phyloP scores from a whole-genome alignment of 2,113 vertebrate genomes.

The Nycticryphes semicollaris region DNA sequence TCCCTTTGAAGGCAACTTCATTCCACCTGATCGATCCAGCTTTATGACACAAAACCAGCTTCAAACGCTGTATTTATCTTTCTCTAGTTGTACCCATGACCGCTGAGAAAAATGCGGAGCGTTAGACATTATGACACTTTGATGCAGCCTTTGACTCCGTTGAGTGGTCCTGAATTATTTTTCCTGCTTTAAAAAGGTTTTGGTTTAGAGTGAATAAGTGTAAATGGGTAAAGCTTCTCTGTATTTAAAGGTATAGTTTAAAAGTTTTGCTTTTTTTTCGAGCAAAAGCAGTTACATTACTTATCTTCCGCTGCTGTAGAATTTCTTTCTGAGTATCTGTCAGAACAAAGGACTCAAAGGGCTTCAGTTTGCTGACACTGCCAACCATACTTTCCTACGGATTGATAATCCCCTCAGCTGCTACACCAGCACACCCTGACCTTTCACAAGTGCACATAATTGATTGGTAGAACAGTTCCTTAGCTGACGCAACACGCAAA shows the following conservation, averaged over 20 bases:
- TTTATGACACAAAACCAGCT: not conserved
- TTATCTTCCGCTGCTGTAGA: not conserved
- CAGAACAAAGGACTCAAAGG: not conserved
- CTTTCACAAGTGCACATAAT: not conserved
- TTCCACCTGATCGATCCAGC: not conserved
- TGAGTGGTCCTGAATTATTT: not conserved
- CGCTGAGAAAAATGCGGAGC: not conserved
- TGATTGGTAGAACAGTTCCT: not conserved
- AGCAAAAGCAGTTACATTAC: not conserved
- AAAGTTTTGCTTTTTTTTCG: not conserved
- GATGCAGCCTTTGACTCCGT: not conserved
- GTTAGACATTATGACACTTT: not conserved
- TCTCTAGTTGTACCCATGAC: not conserved
- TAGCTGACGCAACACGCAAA: not conserved
- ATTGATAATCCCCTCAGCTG: not conserved
- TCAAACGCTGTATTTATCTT: not conserved
- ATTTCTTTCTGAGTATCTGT: not conserved
- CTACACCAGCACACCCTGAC: not conserved
- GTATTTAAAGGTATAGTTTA: not conserved
- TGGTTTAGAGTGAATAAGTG: not conserved
- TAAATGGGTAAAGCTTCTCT: not conserved
- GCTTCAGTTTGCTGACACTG: not conserved
- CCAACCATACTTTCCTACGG: not conserved
- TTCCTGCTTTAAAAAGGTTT: not conserved
- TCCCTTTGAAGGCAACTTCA: not conserved